A percentile compares a stretch with the other conserved stretches of the same genome.
These are phyloP conservation scores for Nicator chloris DNA, from an alignment of 2,113 vertebrate species.

Conservation along the genomic window DNA sequence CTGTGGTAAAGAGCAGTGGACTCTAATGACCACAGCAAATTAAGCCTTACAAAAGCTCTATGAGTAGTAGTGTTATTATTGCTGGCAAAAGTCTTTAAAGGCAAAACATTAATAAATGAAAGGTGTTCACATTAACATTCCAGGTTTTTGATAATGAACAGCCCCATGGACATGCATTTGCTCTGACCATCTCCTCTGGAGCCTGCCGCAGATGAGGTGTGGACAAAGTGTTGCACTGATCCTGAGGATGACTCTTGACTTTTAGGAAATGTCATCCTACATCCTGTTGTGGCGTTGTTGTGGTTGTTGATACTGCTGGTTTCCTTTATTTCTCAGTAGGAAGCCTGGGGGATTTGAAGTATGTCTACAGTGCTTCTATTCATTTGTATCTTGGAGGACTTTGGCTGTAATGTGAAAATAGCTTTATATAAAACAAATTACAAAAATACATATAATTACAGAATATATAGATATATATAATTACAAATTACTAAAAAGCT, in stretches of 20 bases:
- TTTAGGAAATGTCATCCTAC: background rate
- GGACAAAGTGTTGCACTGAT: background rate
- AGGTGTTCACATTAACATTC: background rate
- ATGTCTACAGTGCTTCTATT: background rate
- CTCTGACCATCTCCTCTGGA: background rate
- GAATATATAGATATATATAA: background rate
- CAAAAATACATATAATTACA: background rate
- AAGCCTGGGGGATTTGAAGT: background rate
- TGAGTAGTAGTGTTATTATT: conserved; percentile 13
- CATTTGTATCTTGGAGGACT: background rate
- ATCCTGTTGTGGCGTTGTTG: background rate
- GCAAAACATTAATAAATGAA: background rate
- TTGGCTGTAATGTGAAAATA: background rate
- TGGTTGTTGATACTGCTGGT: background rate
- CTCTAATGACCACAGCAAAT: conserved; percentile 25
- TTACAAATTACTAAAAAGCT: background rate
- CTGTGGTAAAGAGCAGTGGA: background rate
- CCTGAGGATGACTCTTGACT: background rate
- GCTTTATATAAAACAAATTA: background rate
- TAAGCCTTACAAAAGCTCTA: conserved; percentile 17
- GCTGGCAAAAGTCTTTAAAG: conserved; percentile 12
- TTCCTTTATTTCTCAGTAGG: background rate
- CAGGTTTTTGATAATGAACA: background rate
- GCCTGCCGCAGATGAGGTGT: background rate
- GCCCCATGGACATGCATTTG: background rate